Evolutionary conservation across 2,797 vertebrate genomes (phyloP).

Genomic region (Champsocephalus gunnari): DNA sequence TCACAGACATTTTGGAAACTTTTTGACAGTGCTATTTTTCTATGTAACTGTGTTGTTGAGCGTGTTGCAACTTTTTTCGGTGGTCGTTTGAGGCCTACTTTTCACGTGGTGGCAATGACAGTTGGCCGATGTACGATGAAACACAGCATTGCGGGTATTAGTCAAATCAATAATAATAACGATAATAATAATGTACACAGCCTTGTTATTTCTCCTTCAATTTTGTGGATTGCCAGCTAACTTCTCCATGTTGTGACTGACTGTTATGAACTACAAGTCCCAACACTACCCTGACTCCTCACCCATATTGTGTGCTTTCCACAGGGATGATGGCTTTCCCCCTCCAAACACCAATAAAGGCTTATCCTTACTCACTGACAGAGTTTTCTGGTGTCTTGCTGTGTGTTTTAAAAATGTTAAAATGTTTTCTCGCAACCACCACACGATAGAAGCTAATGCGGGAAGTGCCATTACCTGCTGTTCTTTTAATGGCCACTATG

Average conservation of each 20-base stretch:
- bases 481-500: background rate
- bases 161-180: slow-evolving; percentile 49
- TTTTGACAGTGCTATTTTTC: slow-evolving; percentile 85
- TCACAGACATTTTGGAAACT: slow-evolving; percentile 78
- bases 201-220: slow-evolving; percentile 73
- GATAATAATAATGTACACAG: slow-evolving; percentile 74
- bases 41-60: slow-evolving; percentile 82
- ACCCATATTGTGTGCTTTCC: slow-evolving; percentile 79
- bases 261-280: slow-evolving; percentile 82
- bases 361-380: slow-evolving; percentile 79
- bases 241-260: slow-evolving; percentile 80
- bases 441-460: background rate
- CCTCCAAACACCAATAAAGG: slow-evolving; percentile 83
- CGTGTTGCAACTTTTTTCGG: slow-evolving; percentile 66
- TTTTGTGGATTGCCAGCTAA: slow-evolving; percentile 77
- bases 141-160: slow-evolving; percentile 76
- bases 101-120: slow-evolving; percentile 51
- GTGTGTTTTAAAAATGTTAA: slow-evolving; percentile 12
- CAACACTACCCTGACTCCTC: slow-evolving; percentile 67
- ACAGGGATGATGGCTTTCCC: slow-evolving; percentile 71
- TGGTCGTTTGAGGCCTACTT: slow-evolving; percentile 59
- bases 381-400: slow-evolving; percentile 49
- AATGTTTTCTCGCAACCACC: background rate
- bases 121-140: slow-evolving; percentile 58
- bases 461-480: background rate